A percentile compares a stretch with the other conserved stretches of the same genome.
Evolutionary conservation across 1,140 invertebrate genomes (phyloP).

Genomic region (Popillia japonica): DNA sequence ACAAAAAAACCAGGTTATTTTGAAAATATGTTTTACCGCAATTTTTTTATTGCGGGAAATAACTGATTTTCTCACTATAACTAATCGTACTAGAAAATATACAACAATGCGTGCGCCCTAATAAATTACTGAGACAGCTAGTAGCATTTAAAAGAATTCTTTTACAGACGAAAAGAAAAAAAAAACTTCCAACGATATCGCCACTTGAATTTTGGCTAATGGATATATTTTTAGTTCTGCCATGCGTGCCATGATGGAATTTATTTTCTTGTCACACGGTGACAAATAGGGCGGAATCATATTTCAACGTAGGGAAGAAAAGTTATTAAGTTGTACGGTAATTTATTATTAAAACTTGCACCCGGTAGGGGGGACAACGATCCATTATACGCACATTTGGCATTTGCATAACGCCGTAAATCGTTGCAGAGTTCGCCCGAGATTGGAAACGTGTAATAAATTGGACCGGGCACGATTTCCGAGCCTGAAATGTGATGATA

Average conservation of each 20-base stretch:
- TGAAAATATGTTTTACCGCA: too few species aligned
- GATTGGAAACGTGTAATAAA: slow-evolving; percentile 31
- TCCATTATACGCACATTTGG: slow-evolving; percentile 33
- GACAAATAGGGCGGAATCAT: slow-evolving; percentile 28
- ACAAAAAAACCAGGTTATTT: too few species aligned
- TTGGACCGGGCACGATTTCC: slow-evolving; percentile 18
- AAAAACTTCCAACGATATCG: slow-evolving; percentile 22
- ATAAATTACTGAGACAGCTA: too few species aligned
- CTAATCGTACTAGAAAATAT: too few species aligned
- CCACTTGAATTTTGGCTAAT: slow-evolving; percentile 33
- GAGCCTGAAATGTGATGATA: slow-evolving; percentile 24
- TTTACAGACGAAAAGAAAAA: neutral
- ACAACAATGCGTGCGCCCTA: too few species aligned
- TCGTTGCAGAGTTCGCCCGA: slow-evolving; percentile 7
- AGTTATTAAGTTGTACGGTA: slow-evolving; percentile 32
- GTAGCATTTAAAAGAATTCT: too few species aligned
- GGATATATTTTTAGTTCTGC: slow-evolving; percentile 15
- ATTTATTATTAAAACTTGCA: slow-evolving; percentile 34
- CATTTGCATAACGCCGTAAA: slow-evolving; percentile 23
- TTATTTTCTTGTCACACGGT: slow-evolving; percentile 27
- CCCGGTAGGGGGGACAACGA: neutral
- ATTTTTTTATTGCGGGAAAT: too few species aligned
- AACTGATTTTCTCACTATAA: too few species aligned
- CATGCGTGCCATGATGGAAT: slow-evolving; percentile 22
- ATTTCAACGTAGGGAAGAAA: slow-evolving; percentile 15